Evolutionary conservation across 2,888 invertebrate species (phyloP).

Genomic region (Zelleria hepariella): DNA sequence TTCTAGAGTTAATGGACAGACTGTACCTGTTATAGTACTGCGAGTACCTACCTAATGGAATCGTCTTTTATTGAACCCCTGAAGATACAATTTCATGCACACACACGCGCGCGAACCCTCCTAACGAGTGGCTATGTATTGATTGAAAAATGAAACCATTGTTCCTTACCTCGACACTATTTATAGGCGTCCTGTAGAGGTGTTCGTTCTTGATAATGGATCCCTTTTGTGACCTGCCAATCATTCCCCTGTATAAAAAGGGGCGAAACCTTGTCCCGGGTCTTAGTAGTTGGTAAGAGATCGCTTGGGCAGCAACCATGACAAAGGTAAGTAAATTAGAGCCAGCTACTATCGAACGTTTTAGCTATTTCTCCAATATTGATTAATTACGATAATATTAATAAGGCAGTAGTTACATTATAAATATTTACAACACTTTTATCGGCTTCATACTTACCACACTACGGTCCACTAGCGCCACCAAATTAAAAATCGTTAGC

Average conservation of each 20-base stretch:
- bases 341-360: too few species aligned
- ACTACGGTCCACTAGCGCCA: too few species aligned
- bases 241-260: conserved; percentile 47
- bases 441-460: too few species aligned
- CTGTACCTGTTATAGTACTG: too few species aligned
- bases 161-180: neutral
- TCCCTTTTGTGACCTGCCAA: conserved; percentile 42
- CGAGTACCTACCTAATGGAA: too few species aligned
- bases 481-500: too few species aligned
- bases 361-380: neutral
- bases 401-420: too few species aligned
- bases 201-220: conserved; percentile 39
- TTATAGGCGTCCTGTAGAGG: neutral
- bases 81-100: neutral
- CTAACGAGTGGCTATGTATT: neutral
- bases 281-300: conserved; percentile 22
- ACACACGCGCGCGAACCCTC: neutral
- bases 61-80: too few species aligned
- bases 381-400: too few species aligned
- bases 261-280: conserved; percentile 16
- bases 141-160: conserved; percentile 3
- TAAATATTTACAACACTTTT: too few species aligned
- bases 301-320: conserved; percentile 19
- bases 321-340: conserved; percentile 39
- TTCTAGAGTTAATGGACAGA: too few species aligned